These are phyloP conservation scores for Colossoma macropomum DNA, from an alignment of 2,113 vertebrate species.

Conservation along the genomic window DNA sequence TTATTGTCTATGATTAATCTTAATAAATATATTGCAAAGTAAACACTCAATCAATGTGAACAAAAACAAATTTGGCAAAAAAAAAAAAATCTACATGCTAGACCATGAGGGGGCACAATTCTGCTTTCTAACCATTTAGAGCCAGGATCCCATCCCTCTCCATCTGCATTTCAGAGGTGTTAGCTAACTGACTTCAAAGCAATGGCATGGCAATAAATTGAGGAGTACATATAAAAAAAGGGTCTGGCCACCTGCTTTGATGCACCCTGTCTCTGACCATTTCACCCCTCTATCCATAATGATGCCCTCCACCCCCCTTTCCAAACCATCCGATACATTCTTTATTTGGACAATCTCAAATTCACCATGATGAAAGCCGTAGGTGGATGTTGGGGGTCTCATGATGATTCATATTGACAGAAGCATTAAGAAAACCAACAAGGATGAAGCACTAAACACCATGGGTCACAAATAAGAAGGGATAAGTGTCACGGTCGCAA, in stretches of 20 bases:
- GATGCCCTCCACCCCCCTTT: slow-evolving; percentile 28
- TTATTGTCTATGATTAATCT: background rate
- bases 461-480: slow-evolving; percentile 12
- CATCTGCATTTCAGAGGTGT: slow-evolving; percentile 63
- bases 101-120: slow-evolving; percentile 47
- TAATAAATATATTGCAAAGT: background rate
- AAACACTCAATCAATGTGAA: background rate
- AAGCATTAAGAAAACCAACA: slow-evolving; percentile 33
- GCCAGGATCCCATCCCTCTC: slow-evolving; percentile 45
- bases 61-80: background rate
- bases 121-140: slow-evolving; percentile 36
- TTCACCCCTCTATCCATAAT: slow-evolving; percentile 48
- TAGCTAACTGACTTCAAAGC: slow-evolving; percentile 61
- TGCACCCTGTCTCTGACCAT: slow-evolving; percentile 54
- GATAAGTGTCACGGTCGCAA: background rate
- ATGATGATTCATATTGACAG: slow-evolving; percentile 43
- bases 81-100: slow-evolving; percentile 36
- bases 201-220: slow-evolving; percentile 63
- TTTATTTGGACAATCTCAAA: slow-evolving; percentile 58
- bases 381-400: slow-evolving; percentile 37
- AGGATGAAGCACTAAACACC: slow-evolving; percentile 13
- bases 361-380: slow-evolving; percentile 42
- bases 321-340: slow-evolving; percentile 29
- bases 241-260: slow-evolving; percentile 56
- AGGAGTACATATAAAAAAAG: slow-evolving; percentile 55